These are phyloP conservation scores for Casuarius casuarius DNA, from an alignment of 2,113 vertebrate species.

Conservation along the genomic window DNA sequence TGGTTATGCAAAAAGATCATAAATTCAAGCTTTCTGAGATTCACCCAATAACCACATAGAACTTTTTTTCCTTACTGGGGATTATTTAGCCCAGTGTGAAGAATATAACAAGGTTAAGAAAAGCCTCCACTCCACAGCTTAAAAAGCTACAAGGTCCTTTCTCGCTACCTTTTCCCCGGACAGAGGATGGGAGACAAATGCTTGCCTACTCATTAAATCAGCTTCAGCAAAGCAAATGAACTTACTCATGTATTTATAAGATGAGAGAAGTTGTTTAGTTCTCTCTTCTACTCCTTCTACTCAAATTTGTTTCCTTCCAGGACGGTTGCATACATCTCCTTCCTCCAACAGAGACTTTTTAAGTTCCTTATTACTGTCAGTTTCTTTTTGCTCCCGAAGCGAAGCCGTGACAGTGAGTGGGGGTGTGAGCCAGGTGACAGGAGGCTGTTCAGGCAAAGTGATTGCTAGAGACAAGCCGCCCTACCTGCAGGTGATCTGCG, in stretches of 20 bases:
- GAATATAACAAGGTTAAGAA: neutral
- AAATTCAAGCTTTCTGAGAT: neutral
- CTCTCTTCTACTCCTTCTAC: neutral
- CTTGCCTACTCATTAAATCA: neutral
- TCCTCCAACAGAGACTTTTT: neutral
- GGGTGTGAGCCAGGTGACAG: neutral
- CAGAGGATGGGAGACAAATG: neutral
- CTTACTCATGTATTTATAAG: neutral
- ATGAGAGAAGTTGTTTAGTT: neutral
- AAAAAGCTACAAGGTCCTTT: neutral
- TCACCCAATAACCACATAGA: neutral
- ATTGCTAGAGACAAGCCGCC: neutral
- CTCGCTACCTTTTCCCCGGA: neutral
- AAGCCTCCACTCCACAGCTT: neutral
- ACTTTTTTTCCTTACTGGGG: neutral
- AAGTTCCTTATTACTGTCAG: constrained; percentile 7
- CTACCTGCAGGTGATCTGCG: neutral
- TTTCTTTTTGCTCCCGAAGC: constrained; percentile 34
- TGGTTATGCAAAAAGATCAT: neutral
- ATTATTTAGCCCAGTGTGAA: neutral
- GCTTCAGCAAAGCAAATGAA: neutral
- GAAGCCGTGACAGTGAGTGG: neutral
- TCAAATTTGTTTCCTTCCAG: neutral
- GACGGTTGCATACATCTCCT: neutral
- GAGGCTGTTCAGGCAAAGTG: neutral